A percentile compares a stretch with the other conserved stretches of the same genome.
Conservation (phyloP, 1,140 invertebrate species). For the Saccostrea echinata region DNA sequence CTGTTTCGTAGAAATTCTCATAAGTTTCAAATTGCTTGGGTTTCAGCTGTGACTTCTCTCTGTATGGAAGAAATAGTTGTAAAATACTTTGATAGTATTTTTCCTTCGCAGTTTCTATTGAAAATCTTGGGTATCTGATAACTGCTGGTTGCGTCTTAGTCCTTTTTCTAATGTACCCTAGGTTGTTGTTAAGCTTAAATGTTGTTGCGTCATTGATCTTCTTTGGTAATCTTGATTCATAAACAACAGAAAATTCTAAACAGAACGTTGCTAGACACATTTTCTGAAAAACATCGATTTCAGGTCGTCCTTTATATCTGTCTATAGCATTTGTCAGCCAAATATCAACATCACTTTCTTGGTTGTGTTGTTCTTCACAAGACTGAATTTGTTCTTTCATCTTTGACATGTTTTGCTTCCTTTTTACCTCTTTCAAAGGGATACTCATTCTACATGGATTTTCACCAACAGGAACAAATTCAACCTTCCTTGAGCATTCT, state of each 20-base stretch:
- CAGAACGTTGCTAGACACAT: no score
- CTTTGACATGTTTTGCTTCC: no score
- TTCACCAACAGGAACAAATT: constrained; percentile 49
- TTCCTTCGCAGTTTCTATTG: constrained; percentile 38
- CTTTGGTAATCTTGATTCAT: constrained; percentile 37
- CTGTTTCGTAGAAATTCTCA: no score
- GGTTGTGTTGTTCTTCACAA: neutral
- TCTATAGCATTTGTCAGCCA: no score
- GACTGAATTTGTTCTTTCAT: neutral
- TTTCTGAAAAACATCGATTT: no score
- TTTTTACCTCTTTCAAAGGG: no score
- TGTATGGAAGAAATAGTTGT: no score
- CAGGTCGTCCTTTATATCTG: no score
- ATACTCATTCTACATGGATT: constrained; percentile 48
- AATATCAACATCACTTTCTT: constrained; percentile 6
- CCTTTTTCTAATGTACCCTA: constrained; percentile 53
- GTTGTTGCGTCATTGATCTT: constrained; percentile 22
- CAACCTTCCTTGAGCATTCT: constrained; percentile 52
- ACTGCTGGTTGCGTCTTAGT: constrained; percentile 47
- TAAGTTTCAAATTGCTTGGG: no score
- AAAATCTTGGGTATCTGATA: constrained; percentile 52
- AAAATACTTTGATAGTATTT: no score
- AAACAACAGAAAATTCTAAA: no score
- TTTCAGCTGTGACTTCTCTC: no score
- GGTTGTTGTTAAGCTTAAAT: constrained; percentile 31